Base-by-base conservation (phyloP, 2,888 invertebrate genomes). In the Amaurobius ferox region DNA sequence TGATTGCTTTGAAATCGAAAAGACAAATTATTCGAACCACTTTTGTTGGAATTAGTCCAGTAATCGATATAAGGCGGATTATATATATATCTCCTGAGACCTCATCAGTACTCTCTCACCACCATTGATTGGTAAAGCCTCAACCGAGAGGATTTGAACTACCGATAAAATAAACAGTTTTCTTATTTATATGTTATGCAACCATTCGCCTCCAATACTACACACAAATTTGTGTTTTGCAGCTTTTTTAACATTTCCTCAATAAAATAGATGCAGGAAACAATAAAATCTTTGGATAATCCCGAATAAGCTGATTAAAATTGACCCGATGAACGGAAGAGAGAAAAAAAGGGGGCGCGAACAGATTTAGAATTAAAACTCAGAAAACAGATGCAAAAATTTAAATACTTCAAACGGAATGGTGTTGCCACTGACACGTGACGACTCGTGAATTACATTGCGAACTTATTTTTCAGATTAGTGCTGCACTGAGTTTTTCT, bases 251-350 rank as follows among this genome's bases (percentile, higher is more conserved):
- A 19, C 30, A 28, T n/a, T 32, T 6, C 28, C 32, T 30, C 28
- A 71, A 71, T 19, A 19, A 29, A 55, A 66, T 7, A n/a, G 32
- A 66, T 32, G 66, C 66, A 66, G 19, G 19, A 71, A 71, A 55
- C 55, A 71, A 71, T 48, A 77, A 77, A 68, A 68, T 26, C 55
- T 19, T 26, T 11, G 26, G 29, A 35, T 77, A 77, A 77, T 77
- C 35, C 61, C n/a, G 29, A 16, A 30, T 77, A 77, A 77, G 77
- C 77, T 77, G 77, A 77, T 77, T 77, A 77, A 77, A 77, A 68
- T 77, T 35, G 44, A 55, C 23, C 39, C 61, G 55, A 66, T 32
- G 32, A 32, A 19, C 19, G 26, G 23, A 72, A 48, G 66, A 29
- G 32, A 48, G 23, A 26, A 32, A 55, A 32, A 16, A 35, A 30